Conservation (phyloP, 2,888 invertebrate genomes). For the Flabesymbios commensalis region DNA sequence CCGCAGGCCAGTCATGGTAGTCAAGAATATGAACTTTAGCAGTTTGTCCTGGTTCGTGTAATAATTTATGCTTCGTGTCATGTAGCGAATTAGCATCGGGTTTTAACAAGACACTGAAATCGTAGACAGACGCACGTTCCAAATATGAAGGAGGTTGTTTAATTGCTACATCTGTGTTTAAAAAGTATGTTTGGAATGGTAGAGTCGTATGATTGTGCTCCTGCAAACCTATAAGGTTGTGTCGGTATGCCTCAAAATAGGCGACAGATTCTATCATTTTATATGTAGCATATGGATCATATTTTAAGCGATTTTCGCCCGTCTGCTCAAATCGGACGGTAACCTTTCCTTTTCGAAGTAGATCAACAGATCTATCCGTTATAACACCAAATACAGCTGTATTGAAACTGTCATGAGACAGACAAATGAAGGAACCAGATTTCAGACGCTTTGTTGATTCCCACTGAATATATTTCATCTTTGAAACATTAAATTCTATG, state of each 20-base stretch:
- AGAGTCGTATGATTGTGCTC: slow-evolving; percentile 65
- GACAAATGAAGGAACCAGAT: slow-evolving; percentile 74
- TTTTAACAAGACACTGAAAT: background rate
- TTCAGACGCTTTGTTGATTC: slow-evolving; percentile 69
- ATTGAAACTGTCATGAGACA: slow-evolving; percentile 73
- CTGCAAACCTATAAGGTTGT: slow-evolving; percentile 74
- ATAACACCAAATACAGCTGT: slow-evolving; percentile 73
- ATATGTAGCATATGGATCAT: slow-evolving; percentile 10
- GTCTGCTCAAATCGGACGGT: background rate
- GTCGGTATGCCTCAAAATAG: slow-evolving; percentile 81
- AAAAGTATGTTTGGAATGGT: slow-evolving; percentile 73
- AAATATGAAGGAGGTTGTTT: slow-evolving; percentile 5
- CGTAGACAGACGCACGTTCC: background rate
- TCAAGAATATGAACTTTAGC: slow-evolving; percentile 16
- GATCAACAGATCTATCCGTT: slow-evolving; percentile 47
- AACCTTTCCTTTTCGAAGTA: slow-evolving; percentile 46
- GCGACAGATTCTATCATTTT: slow-evolving; percentile 77
- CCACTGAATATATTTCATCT: slow-evolving; percentile 50
- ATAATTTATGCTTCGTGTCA: background rate
- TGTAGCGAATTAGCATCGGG: background rate
- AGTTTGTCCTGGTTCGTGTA: background rate
- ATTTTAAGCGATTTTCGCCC: no score
- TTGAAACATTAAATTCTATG: slow-evolving; percentile 29
- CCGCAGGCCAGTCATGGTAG: slow-evolving; percentile 43
- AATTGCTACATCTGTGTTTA: slow-evolving; percentile 63